phyloP scores from a whole-genome alignment of 2,113 vertebrate species.

The Arvicanthis niloticus region DNA sequence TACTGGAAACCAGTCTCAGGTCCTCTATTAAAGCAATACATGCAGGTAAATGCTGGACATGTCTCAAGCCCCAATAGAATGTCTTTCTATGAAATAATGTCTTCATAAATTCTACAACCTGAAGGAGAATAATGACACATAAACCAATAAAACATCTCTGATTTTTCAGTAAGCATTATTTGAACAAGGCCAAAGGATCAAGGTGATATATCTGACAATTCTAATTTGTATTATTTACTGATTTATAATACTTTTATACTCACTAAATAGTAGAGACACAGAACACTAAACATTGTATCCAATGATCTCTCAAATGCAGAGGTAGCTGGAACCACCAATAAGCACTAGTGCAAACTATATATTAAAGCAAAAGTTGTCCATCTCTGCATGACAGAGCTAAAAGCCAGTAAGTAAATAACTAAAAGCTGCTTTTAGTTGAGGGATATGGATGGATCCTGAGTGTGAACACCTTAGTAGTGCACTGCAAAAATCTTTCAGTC shows the following conservation, averaged over 20 bases:
- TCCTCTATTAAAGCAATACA: too few species aligned
- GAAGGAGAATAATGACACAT: background rate
- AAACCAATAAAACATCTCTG: background rate
- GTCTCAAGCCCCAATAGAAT: background rate
- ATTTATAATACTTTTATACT: background rate
- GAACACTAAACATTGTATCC: background rate
- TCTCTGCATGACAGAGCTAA: background rate
- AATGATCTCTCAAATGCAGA: background rate
- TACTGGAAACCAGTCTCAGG: background rate
- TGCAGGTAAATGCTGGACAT: background rate
- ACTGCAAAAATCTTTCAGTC: background rate
- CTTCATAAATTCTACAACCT: background rate
- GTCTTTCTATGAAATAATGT: background rate
- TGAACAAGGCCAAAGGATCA: background rate
- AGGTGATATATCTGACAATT: background rate
- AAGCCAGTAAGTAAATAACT: background rate
- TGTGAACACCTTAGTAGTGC: too few species aligned
- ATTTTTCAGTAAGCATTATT: background rate
- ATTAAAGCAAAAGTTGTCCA: background rate
- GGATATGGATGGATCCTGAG: background rate
- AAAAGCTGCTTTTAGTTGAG: background rate
- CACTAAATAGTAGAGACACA: background rate
- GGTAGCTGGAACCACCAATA: too few species aligned
- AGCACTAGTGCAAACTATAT: background rate
- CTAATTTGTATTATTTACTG: background rate